Percentiles rank a stretch among this genome's conserved stretches.
Evolutionary conservation across 2,113 vertebrate species (phyloP).

Genomic region (Apaloderma vittatum): DNA sequence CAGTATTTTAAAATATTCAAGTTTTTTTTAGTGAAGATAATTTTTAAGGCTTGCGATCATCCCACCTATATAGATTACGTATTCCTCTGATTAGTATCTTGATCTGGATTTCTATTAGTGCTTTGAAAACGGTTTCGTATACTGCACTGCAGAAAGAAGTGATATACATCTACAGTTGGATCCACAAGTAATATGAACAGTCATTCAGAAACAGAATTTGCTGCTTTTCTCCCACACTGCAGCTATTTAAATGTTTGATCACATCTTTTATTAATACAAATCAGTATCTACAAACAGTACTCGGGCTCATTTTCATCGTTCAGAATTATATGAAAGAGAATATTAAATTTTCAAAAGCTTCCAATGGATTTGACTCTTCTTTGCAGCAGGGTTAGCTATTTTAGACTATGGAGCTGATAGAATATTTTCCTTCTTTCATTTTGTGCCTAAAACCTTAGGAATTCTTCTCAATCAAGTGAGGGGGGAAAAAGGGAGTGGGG

Average conservation of each 20-base stretch:
- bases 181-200: background rate
- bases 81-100: constrained; percentile 45
- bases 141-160: background rate
- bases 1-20: background rate
- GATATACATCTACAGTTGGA: constrained; percentile 33
- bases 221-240: background rate
- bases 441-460: constrained; percentile 16
- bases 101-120: constrained; percentile 38
- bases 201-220: constrained; percentile 27
- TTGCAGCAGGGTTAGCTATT: constrained; percentile 17
- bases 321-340: constrained; percentile 39
- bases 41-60: background rate
- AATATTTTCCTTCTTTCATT: constrained; percentile 23
- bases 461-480: background rate
- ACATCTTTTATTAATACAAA: constrained; percentile 34
- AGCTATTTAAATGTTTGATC: constrained; percentile 28
- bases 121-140: constrained; percentile 41
- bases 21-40: background rate
- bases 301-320: constrained; percentile 9
- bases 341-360: constrained; percentile 43
- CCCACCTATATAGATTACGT: background rate
- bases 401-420: background rate
- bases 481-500: accelerated
- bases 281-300: constrained; percentile 9
- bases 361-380: constrained; percentile 19